Percentiles rank a stretch among this genome's conserved stretches.
Evolutionary conservation across 2,113 vertebrate genomes (phyloP).

Genomic region (Tonatia bakeri): DNA sequence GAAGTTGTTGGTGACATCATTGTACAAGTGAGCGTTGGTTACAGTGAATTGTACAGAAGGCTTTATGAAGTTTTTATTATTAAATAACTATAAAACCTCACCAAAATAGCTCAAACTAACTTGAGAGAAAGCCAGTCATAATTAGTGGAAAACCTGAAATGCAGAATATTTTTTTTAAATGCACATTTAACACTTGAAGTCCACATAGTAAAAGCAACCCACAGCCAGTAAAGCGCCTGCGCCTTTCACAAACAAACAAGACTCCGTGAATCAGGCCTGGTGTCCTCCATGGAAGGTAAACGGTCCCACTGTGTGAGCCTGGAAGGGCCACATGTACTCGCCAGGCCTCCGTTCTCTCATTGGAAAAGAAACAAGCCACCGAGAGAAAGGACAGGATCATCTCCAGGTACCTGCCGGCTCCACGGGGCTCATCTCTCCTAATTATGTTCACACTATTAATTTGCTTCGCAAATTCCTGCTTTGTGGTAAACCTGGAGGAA

Average conservation of each 20-base stretch:
- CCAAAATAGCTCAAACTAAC: constrained; percentile 59
- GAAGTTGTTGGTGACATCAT: constrained; percentile 62
- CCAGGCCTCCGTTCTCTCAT: background rate
- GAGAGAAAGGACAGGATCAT: background rate
- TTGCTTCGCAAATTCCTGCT: background rate
- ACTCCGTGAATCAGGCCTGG: background rate
- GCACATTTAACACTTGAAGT: constrained; percentile 4
- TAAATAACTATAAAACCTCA: constrained; percentile 59
- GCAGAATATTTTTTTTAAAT: constrained; percentile 40
- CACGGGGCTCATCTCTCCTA: background rate
- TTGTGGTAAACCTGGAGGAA: background rate
- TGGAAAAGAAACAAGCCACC: background rate
- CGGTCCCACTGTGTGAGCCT: background rate
- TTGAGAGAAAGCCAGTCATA: constrained; percentile 53
- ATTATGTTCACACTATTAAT: background rate
- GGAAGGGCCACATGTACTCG: background rate
- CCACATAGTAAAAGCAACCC: background rate
- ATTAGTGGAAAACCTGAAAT: constrained; percentile 64
- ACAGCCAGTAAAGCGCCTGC: background rate
- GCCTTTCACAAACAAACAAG: constrained; percentile 11
- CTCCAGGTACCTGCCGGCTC: background rate
- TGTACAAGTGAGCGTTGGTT: background rate
- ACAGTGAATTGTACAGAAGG: constrained; percentile 35
- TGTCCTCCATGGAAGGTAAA: background rate
- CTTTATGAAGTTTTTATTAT: constrained; percentile 62